Conservation (phyloP, 2,888 invertebrate species). For the Onthophagus sagittarius region DNA sequence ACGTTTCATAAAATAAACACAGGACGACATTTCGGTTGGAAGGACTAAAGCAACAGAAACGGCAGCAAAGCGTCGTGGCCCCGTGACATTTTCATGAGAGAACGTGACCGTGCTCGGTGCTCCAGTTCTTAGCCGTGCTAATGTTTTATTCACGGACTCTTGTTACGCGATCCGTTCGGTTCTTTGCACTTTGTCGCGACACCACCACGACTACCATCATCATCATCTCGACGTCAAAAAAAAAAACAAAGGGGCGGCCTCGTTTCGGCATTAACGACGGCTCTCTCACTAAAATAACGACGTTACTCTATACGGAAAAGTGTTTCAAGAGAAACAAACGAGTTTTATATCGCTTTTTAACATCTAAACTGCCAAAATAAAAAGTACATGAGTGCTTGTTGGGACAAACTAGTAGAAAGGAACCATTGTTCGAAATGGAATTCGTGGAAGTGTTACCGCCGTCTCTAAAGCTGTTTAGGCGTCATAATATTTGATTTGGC, state of each 20-base stretch:
- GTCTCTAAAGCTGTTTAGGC: not conserved
- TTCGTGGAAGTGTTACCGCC: not conserved
- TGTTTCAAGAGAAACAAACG: too few relatives aligned
- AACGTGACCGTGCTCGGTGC: slow-evolving; percentile 1
- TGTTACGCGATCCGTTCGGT: not conserved
- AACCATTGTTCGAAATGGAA: not conserved
- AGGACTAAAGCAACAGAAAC: not conserved
- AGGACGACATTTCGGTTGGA: not conserved
- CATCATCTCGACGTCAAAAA: too few relatives aligned
- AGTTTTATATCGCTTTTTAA: not conserved
- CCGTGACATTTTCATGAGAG: not conserved
- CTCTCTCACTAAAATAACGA: not conserved
- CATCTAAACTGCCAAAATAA: not conserved
- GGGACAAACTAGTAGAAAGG: not conserved
- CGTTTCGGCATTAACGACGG: not conserved
- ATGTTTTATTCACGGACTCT: slow-evolving; percentile 5
- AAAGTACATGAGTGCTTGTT: not conserved
- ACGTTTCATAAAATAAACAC: not conserved
- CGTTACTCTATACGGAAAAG: not conserved
- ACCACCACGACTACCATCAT: not conserved
- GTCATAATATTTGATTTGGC: not conserved
- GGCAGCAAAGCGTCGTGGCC: not conserved
- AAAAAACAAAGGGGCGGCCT: not conserved
- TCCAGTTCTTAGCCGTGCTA: slow-evolving; percentile 3
- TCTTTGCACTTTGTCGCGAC: not conserved